Evolutionary conservation across 2,113 vertebrate species (phyloP).

Genomic region (Pachypanchax playfairii): DNA sequence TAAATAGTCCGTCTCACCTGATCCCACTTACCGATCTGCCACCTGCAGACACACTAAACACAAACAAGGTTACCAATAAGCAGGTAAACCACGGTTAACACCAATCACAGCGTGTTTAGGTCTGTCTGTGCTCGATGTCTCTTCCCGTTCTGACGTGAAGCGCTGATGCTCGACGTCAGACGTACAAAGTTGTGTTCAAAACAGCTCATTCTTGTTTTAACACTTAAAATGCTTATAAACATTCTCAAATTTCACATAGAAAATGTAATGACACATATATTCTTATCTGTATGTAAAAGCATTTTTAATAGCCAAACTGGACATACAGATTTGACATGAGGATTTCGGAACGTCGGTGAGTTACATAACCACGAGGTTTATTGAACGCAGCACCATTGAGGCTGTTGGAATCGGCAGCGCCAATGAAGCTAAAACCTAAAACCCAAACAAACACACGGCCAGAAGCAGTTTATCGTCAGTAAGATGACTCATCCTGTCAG

Average conservation of each 20-base stretch:
- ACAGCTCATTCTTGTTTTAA: background rate
- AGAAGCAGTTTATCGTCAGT: conserved; percentile 10
- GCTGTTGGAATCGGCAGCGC: conserved; percentile 69
- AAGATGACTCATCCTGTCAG: conserved; percentile 2
- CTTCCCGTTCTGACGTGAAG: conserved; percentile 45
- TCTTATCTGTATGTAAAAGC: accelerated
- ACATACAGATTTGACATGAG: background rate
- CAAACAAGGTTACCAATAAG: background rate
- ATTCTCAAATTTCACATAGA: accelerated
- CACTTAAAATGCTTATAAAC: no score
- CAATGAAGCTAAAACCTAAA: conserved; percentile 72
- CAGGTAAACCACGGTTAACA: conserved; percentile 12
- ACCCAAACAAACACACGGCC: conserved; percentile 77
- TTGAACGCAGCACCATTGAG: conserved; percentile 61
- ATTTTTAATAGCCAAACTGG: background rate
- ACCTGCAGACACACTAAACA: background rate
- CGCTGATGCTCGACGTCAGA: conserved; percentile 51
- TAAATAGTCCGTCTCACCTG: no score
- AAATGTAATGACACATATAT: accelerated
- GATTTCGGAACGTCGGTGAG: conserved; percentile 3
- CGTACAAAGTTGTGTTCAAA: conserved; percentile 58
- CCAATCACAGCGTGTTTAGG: no score
- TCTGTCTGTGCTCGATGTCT: conserved; percentile 42
- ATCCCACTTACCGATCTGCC: no score
- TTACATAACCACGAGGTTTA: conserved; percentile 46